A percentile compares a stretch with the other conserved stretches of the same genome.
Evolutionary conservation across 2,797 vertebrate genomes (phyloP).

Genomic region (Danio jaintianensis): DNA sequence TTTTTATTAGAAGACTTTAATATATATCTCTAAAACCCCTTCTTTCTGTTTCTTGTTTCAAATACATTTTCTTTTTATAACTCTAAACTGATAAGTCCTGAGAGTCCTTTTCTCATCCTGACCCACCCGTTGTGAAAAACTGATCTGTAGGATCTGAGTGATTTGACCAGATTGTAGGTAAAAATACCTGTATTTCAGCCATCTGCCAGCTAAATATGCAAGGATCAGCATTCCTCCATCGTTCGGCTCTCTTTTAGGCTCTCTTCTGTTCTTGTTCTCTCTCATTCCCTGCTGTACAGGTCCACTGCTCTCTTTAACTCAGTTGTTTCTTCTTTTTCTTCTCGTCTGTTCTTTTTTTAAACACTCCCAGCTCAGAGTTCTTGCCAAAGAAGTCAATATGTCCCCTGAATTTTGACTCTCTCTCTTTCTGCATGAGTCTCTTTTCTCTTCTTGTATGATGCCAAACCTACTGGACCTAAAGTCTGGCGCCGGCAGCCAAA

Average conservation of each 20-base stretch:
- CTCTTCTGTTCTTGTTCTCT: not conserved
- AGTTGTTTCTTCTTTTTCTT: not conserved
- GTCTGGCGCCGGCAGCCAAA: conserved; percentile 5
- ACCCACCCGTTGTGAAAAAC: not conserved
- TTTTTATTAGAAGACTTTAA: too few relatives aligned
- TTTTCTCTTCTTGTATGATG: conserved; percentile 2
- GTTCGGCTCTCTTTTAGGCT: conserved; percentile 19
- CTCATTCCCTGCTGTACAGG: conserved; percentile 15
- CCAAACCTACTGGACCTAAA: conserved; percentile 32
- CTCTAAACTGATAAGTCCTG: not conserved
- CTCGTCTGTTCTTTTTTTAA: not conserved
- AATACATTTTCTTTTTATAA: not conserved
- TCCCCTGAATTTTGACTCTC: conserved; percentile 12
- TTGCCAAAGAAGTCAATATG: conserved; percentile 30
- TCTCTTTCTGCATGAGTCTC: conserved; percentile 14
- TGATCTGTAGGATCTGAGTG: not conserved
- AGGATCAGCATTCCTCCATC: conserved; percentile 26
- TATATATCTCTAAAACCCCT: too few relatives aligned
- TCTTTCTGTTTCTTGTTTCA: not conserved
- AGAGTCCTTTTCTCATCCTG: not conserved
- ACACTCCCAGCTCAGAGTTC: conserved; percentile 5
- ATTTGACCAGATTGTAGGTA: conserved; percentile 1
- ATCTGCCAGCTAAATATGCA: conserved; percentile 26
- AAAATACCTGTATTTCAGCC: conserved; percentile 32
- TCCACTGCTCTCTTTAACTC: conserved; percentile 18